A percentile compares a stretch with the other conserved stretches of the same genome.
These are phyloP conservation scores for Amazonetta brasiliensis DNA, from an alignment of 2,797 vertebrate genomes.

Conservation along the genomic window DNA sequence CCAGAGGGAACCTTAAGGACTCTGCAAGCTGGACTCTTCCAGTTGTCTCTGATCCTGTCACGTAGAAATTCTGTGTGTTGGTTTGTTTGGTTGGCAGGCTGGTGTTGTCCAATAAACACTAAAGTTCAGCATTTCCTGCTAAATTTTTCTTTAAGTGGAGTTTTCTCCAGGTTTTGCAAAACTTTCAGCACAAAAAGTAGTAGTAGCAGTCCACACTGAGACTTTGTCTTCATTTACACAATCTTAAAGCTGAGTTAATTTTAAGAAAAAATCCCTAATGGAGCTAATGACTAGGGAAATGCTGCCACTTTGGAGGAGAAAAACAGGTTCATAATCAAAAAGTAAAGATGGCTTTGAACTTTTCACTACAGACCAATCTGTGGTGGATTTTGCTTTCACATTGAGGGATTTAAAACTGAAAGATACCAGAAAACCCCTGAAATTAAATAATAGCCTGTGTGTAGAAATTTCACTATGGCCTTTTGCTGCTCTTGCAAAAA, in stretches of 20 bases:
- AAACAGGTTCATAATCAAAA: background rate
- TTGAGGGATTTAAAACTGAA: background rate
- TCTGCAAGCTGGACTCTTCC: background rate
- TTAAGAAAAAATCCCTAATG: background rate
- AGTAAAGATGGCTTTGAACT: background rate
- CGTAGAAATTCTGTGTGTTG: background rate
- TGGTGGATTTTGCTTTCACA: background rate
- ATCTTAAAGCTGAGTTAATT: background rate
- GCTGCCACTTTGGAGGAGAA: too few species aligned
- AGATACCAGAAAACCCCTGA: background rate
- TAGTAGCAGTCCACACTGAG: background rate
- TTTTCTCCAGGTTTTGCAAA: background rate
- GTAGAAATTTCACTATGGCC: background rate
- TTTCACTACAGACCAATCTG: background rate
- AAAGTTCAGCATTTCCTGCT: background rate
- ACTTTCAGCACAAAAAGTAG: background rate
- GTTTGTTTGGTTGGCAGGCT: background rate
- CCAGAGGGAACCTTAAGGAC: conserved; percentile 41
- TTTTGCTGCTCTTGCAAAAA: background rate
- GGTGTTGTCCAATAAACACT: background rate
- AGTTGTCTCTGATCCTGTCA: background rate
- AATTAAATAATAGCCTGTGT: background rate
- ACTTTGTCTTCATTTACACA: background rate
- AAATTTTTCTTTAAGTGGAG: background rate
- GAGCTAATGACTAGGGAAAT: background rate